These are phyloP conservation scores for Coendou prehensilis DNA, from an alignment of 2,797 vertebrate genomes.

Conservation along the genomic window DNA sequence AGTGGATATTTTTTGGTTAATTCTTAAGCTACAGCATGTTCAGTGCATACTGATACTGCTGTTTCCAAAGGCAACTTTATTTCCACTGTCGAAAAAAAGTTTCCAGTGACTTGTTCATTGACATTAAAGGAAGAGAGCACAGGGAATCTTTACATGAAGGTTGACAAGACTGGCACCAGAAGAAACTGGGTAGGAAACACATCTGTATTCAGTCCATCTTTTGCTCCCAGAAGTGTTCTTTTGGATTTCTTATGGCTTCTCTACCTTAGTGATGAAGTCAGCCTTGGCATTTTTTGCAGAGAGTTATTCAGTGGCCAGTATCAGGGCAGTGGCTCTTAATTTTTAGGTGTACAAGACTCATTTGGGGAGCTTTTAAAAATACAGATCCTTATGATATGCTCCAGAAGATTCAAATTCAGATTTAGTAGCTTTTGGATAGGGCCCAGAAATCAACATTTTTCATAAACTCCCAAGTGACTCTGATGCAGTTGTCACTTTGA, in stretches of 20 bases:
- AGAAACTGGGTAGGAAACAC: conserved; percentile 51
- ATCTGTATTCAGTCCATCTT: conserved; percentile 50
- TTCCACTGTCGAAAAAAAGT: conserved; percentile 49
- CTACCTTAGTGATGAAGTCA: conserved; percentile 53
- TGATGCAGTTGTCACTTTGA: conserved; percentile 34
- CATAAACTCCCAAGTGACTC: not conserved
- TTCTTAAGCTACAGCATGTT: conserved; percentile 54
- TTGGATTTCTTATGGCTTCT: conserved; percentile 63
- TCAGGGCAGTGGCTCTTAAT: conserved; percentile 21
- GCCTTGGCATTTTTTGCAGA: not conserved
- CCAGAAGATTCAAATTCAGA: conserved; percentile 26
- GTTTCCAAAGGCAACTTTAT: conserved; percentile 64
- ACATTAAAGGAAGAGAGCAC: conserved; percentile 67
- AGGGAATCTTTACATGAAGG: conserved; percentile 54
- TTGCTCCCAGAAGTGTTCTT: conserved; percentile 60
- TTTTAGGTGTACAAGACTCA: conserved; percentile 43
- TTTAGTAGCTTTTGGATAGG: not conserved
- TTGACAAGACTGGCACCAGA: conserved; percentile 9
- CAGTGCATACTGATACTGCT: not conserved
- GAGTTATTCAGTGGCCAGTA: not conserved
- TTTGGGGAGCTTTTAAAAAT: conserved; percentile 46
- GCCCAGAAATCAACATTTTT: conserved; percentile 31
- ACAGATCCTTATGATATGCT: not conserved
- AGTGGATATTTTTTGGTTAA: conserved; percentile 55
- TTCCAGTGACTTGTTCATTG: conserved; percentile 42